Evolutionary conservation across 2,888 invertebrate genomes (phyloP).

Genomic region (Dysmachus trigonus): DNA sequence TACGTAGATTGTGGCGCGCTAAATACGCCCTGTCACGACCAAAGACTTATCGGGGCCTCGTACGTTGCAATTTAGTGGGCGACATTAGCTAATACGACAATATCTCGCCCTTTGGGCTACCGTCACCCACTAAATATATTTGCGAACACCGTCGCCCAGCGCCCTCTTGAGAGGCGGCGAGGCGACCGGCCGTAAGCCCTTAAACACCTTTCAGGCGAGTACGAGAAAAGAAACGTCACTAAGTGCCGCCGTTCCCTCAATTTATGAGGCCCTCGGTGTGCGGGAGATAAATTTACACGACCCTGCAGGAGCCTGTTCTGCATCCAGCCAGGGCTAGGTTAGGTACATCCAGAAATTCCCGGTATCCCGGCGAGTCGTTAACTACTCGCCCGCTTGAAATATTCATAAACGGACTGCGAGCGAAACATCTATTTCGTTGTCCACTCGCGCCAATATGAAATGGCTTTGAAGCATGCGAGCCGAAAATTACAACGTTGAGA

Average conservation of each 20-base stretch:
- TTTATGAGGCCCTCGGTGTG: neutral
- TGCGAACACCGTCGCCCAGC: neutral
- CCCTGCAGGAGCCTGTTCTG: neutral
- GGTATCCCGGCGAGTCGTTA: neutral
- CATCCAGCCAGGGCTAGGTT: neutral
- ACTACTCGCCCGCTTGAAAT: neutral
- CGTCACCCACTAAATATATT: neutral
- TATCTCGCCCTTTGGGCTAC: neutral
- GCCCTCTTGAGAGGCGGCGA: neutral
- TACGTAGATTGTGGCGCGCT: neutral
- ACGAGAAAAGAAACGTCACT: conserved; percentile 12
- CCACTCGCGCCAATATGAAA: neutral
- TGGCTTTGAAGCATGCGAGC: conserved; percentile 10
- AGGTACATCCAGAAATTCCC: neutral
- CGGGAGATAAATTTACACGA: neutral
- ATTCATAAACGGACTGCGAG: neutral
- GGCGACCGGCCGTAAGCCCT: neutral
- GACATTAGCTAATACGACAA: conserved; percentile 43
- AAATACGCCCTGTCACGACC: conserved; percentile 17
- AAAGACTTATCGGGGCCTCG: conserved; percentile 32
- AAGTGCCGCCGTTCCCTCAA: conserved; percentile 10
- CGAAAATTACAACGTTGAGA: conserved; percentile 3
- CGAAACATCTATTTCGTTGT: neutral
- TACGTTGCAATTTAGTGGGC: conserved; percentile 45
- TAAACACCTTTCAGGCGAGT: neutral